These are phyloP conservation scores for Lasioglossum marginatum DNA, from an alignment of 2,888 invertebrate species.

Conservation along the genomic window DNA sequence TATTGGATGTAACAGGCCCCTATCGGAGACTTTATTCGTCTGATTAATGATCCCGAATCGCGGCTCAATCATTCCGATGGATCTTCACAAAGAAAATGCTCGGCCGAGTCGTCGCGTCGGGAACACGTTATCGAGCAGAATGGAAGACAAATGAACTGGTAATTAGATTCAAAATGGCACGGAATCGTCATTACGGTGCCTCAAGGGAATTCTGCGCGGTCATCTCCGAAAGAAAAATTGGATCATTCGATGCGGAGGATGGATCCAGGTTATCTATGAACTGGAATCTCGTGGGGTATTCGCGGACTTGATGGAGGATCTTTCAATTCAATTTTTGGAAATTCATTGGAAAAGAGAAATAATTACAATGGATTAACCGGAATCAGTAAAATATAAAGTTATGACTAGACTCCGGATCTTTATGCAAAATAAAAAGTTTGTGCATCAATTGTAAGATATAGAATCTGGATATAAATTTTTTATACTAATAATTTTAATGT, in stretches of 20 bases:
- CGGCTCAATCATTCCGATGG: constrained; percentile 6
- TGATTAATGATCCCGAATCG: constrained; percentile 24
- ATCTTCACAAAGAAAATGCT: background rate
- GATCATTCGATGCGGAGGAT: background rate
- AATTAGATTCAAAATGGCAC: constrained; percentile 1
- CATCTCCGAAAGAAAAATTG: background rate
- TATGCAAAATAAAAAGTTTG: no score
- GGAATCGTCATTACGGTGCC: background rate
- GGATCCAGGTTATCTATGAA: background rate
- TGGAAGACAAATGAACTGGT: constrained; percentile 2
- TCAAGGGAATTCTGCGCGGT: background rate
- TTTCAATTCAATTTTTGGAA: no score
- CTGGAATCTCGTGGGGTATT: background rate
- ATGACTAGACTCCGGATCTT: no score
- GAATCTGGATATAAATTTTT: no score
- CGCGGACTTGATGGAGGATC: no score
- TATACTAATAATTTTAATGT: no score
- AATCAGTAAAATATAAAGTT: no score
- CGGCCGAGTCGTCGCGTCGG: no score
- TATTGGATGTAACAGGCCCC: constrained; percentile 4
- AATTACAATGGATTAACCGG: no score
- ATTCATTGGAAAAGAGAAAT: no score
- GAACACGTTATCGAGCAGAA: background rate
- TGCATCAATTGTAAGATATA: no score
- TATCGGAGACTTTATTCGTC: background rate